Base-by-base conservation (phyloP, 2,797 vertebrate species). In the Pelochelys cantorii region DNA sequence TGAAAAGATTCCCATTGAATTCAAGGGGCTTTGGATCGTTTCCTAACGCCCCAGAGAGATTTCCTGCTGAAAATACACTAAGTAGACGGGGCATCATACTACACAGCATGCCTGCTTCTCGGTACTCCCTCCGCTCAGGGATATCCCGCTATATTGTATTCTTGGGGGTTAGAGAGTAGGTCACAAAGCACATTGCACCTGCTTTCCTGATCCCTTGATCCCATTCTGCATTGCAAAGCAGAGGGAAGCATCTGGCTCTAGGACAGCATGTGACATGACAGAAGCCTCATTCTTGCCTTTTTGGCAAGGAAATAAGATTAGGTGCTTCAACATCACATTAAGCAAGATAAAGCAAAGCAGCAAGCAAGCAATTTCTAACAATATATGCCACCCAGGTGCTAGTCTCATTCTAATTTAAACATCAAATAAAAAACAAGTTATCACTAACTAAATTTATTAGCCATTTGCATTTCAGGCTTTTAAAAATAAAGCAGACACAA, bases 391-490 rank as follows among this genome's bases (percentile, higher is more conserved):
- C 68, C 68, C 65, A 53, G 25, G 37, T 88, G 56, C 52, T 53
- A 79, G 71, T 62, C 79, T 96, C 81, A 83, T 65, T 42, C 80
- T 92, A 87, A 89, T 96, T 96, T 96, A 89, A 94, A 91, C 29
- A 85, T 74, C 79, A 92, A 93, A 91, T 71, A 57, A 95, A 80
- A 90, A 92, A 55, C 81, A 95, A 90, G 53, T 96, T 95, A 93
- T 90, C 62, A 56, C 71, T 93, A 95, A 95, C 84, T 78, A 90
- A 88, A 87, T 95, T 83, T 96, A 90, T 92, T 95, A 95, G 80
- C 60, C 68, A 94, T 96, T 97, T 98, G 80, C 83, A 96, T 97
- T 95, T 94, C 83, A 93, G 90, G 55, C 53, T 93, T 91, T 95
- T 89, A 96, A 97, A 97, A 97, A 94, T 42, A 96, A 93, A 96